Evolutionary conservation across 2,888 invertebrate genomes (phyloP).

Genomic region (Pomacea canaliculata): DNA sequence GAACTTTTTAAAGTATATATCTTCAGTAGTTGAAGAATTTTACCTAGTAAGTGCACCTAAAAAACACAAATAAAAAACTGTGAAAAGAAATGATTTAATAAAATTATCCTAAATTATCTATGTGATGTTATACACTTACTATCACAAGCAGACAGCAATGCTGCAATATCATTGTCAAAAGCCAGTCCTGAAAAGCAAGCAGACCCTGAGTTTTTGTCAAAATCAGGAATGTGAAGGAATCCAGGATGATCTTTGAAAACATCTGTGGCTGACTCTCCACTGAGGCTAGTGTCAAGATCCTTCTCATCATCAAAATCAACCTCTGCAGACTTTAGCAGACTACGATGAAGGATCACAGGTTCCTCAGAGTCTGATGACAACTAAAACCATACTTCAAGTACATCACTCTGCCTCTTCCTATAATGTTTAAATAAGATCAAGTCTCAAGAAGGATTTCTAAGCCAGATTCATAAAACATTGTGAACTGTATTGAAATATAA

Average conservation of each 20-base stretch:
- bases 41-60: too few relatives aligned
- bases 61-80: too few relatives aligned
- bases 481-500: too few relatives aligned
- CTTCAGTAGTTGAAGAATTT: too few relatives aligned
- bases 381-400: conserved; percentile 16
- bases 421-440: too few relatives aligned
- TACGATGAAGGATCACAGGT: conserved; percentile 58
- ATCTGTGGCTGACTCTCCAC: conserved; percentile 38
- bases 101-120: too few relatives aligned
- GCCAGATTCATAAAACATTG: too few relatives aligned
- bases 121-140: background rate
- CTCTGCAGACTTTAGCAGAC: conserved; percentile 39
- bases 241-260: conserved; percentile 13
- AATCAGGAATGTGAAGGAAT: conserved; percentile 5
- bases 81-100: too few relatives aligned
- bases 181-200: conserved; percentile 1
- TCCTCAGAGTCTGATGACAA: conserved; percentile 62
- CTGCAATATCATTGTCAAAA: conserved; percentile 42
- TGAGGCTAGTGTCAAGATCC: conserved; percentile 58
- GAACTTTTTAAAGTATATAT: too few relatives aligned
- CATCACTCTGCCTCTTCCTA: background rate
- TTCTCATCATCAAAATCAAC: conserved; percentile 54
- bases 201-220: conserved; percentile 21
- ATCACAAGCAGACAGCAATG: conserved; percentile 24
- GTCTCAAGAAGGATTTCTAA: too few relatives aligned